Conservation (phyloP, 2,888 invertebrate species). For the Diogma glabrata region DNA sequence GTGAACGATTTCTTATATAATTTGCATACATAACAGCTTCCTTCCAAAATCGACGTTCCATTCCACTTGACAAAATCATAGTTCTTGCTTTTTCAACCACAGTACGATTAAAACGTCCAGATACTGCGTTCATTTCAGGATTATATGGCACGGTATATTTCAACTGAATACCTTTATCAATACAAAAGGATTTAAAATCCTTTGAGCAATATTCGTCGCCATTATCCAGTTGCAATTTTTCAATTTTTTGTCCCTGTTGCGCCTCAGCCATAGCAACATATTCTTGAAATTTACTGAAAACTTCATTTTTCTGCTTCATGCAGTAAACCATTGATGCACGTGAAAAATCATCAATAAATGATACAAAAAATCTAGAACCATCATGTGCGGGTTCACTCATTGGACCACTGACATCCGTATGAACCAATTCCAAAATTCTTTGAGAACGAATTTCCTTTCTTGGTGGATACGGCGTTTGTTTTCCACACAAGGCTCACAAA, state of each 20-base stretch:
- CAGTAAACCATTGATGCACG: too few relatives aligned
- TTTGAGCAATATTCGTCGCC: too few relatives aligned
- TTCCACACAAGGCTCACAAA: constrained; percentile 11
- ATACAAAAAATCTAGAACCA: too few relatives aligned
- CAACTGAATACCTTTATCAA: too few relatives aligned
- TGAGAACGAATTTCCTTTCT: not conserved
- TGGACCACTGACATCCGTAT: not conserved
- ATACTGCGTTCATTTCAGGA: constrained; percentile 11
- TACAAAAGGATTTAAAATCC: too few relatives aligned
- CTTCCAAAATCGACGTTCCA: not conserved
- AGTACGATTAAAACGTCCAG: constrained; percentile 11
- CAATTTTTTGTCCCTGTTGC: too few relatives aligned
- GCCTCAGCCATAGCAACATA: too few relatives aligned
- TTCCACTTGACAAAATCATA: constrained; percentile 1
- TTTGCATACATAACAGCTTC: constrained; percentile 3
- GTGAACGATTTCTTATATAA: not conserved
- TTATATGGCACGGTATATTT: too few relatives aligned
- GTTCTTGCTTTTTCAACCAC: constrained; percentile 11
- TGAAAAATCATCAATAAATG: too few relatives aligned
- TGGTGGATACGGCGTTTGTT: constrained; percentile 6
- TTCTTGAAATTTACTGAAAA: too few relatives aligned
- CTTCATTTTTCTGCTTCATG: too few relatives aligned
- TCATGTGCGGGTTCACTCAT: constrained; percentile 2
- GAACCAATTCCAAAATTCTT: not conserved
- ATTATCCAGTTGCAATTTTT: too few relatives aligned